phyloP scores from a whole-genome alignment of 2,888 invertebrate genomes.

The Andrena trimmerana region DNA sequence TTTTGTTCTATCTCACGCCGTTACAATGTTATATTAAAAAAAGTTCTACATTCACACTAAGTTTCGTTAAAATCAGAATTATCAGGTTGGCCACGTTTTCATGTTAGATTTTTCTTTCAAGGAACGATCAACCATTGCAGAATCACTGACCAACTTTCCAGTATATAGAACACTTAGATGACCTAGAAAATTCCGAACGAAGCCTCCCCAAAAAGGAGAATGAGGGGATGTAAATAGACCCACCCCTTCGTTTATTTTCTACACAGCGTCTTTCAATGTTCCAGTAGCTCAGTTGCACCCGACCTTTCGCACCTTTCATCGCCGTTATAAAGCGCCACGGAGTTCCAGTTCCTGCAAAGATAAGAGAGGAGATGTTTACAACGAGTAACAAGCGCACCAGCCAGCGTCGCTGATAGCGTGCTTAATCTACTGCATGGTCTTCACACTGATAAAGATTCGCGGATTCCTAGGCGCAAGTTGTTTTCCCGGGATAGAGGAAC shows the following conservation, averaged over 20 bases:
- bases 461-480: neutral
- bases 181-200: neutral
- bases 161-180: neutral
- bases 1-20: too few species aligned
- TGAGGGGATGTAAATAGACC: neutral
- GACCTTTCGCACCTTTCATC: constrained; percentile 53
- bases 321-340: constrained; percentile 46
- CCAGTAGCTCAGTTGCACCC: neutral
- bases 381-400: constrained; percentile 70
- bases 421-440: constrained; percentile 28
- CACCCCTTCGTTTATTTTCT: constrained; percentile 19
- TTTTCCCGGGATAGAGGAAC: neutral
- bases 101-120: neutral
- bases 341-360: constrained; percentile 76
- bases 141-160: constrained; percentile 19
- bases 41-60: too few species aligned
- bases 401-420: constrained; percentile 57
- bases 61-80: too few species aligned
- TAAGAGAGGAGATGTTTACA: constrained; percentile 76
- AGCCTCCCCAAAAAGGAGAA: neutral
- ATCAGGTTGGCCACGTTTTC: too few species aligned
- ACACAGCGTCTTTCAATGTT: constrained; percentile 28
- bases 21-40: too few species aligned
- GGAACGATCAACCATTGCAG: neutral
- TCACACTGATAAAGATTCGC: constrained; percentile 8